phyloP scores from a whole-genome alignment of 2,113 vertebrate species.

The Nestor notabilis region DNA sequence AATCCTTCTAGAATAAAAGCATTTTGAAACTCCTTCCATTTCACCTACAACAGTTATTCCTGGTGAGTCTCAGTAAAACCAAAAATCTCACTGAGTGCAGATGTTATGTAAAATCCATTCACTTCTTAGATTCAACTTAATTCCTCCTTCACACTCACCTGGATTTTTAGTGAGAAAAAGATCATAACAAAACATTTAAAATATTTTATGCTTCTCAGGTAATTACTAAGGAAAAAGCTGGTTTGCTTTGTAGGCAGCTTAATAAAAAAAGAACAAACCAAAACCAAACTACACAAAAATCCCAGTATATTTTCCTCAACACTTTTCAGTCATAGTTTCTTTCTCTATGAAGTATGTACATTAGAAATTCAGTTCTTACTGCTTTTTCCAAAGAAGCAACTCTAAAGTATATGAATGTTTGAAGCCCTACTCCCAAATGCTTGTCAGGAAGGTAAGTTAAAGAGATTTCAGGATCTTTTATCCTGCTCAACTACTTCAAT shows the following conservation, averaged over 20 bases:
- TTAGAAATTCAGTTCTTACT: background rate
- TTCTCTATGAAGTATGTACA: background rate
- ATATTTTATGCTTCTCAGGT: background rate
- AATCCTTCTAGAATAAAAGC: background rate
- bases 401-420: background rate
- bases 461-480: background rate
- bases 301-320: background rate
- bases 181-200: background rate
- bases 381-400: background rate
- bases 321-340: background rate
- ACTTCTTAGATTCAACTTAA: background rate
- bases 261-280: background rate
- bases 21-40: background rate
- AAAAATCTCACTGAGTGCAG: background rate
- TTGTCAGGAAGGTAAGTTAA: background rate
- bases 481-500: background rate
- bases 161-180: background rate
- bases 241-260: background rate
- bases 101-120: background rate
- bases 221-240: background rate
- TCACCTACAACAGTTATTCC: background rate
- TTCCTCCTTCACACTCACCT: background rate
- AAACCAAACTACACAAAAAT: background rate
- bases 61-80: background rate
- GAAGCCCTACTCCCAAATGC: background rate